Conservation (phyloP, 2,113 vertebrate genomes). For the Ictalurus punctatus region DNA sequence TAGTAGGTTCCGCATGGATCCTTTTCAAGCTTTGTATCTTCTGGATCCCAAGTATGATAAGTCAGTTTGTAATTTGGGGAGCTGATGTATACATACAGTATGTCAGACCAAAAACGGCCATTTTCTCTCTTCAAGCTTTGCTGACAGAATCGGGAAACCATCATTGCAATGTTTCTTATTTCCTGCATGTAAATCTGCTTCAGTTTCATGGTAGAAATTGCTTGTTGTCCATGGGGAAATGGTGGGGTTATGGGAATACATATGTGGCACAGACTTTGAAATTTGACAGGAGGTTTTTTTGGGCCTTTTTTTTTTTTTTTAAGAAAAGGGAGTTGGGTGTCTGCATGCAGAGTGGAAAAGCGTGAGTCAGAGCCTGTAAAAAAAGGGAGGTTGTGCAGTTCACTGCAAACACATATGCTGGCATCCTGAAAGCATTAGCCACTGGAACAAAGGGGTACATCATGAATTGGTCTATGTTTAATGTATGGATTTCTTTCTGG, state of each 20-base stretch:
- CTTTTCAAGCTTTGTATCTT: neutral
- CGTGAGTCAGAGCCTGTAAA: neutral
- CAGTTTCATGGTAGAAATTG: constrained; percentile 42
- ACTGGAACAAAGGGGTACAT: neutral
- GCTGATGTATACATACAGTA: constrained; percentile 39
- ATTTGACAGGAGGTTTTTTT: neutral
- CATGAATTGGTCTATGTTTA: constrained; percentile 44
- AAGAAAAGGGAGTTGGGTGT: neutral
- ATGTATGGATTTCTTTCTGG: constrained; percentile 45
- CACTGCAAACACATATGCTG: neutral
- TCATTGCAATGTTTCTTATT: constrained; percentile 30
- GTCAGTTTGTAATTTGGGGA: neutral
- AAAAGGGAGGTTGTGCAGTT: neutral
- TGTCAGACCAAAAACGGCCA: constrained; percentile 28
- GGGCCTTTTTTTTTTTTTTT: no score
- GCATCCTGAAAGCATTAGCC: constrained; percentile 13
- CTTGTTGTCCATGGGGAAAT: neutral
- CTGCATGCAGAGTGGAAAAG: neutral
- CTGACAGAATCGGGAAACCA: constrained; percentile 41
- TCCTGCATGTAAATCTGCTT: constrained; percentile 25
- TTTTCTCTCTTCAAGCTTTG: constrained; percentile 27
- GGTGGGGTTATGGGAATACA: neutral
- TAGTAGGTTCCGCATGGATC: neutral
- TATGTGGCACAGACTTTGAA: constrained; percentile 17
- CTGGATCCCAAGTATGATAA: neutral